Evolutionary conservation across 2,797 vertebrate genomes (phyloP), one percentile per base, ranked within the genome.

Genomic region (Schizothorax lantsangensis): DNA sequence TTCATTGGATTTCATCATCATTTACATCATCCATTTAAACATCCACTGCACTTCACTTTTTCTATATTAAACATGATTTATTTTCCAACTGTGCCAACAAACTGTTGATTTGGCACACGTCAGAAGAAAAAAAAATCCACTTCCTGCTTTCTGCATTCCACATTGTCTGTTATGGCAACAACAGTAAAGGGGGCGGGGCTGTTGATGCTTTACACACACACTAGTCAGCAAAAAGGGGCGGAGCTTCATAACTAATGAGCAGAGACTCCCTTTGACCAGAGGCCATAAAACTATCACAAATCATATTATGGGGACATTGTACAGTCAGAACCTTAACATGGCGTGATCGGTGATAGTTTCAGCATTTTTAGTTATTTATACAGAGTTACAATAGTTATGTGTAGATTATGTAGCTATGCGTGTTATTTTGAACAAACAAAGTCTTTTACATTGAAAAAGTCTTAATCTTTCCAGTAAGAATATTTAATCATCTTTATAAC

Each of bases 121-220:
- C 33, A 47, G 14, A 4, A 21, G 26, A 21, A 59, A 40, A 74
- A 74, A 88, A 90, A 87, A 84, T 36, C 85, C 85, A 91, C 91
- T 92, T 95, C 91, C 92, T 89, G 88, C 88, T 88, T 75, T 90
- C 89, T 89, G 90, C 93, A 91, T 89, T 88, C 83, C 89, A 86
- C 86, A 78, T 74, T 89, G 88, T 94, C 94, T 95, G 93, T 94
- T 95, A 93, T 95, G 94, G 92, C 93, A 95, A 95, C 94, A 93
- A 14, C 47, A 38, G 47, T n/a, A 72, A 89, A 83, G 71, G 78
- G 73, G 49, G 45, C 5, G 40, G 83, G 80, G 43, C 59, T 89
- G 84, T 85, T 91, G 83, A 88, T 83, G 85, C 86, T 87, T 81
- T 64, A 91, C 80, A 89, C 36, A 89, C 36, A 40, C 26, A 7